A percentile compares a stretch with the other conserved stretches of the same genome.
phyloP scores from a whole-genome alignment of 92 coral and sea anemone genomes.

The Paramuricea clavata region DNA sequence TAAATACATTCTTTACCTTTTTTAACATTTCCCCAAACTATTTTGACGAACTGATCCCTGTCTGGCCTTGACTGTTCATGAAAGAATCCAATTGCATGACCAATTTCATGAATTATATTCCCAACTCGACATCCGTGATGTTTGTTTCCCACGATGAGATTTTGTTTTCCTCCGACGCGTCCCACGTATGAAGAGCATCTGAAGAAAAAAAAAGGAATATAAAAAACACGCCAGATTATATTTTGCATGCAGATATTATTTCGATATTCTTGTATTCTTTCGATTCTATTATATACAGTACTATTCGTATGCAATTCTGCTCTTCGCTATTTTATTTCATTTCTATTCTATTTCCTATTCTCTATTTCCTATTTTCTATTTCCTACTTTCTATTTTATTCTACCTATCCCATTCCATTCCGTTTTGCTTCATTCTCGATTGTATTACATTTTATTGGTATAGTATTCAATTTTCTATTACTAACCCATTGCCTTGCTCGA shows the following conservation, averaged over 20 bases:
- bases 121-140: constrained; percentile 82
- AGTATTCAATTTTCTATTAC: no score
- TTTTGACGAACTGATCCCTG: constrained; percentile 42
- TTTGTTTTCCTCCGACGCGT: constrained; percentile 86
- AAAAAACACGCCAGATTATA: neutral
- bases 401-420: no score
- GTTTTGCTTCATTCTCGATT: no score
- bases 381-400: no score
- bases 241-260: no score
- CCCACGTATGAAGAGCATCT: constrained; percentile 98
- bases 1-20: neutral
- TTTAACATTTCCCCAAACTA: neutral
- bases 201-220: neutral
- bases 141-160: constrained; percentile 82
- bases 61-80: constrained; percentile 98
- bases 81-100: constrained; percentile 93
- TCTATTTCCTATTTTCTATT: no score
- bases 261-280: no score
- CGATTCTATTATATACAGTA: no score
- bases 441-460: no score
- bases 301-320: neutral
- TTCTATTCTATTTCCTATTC: no score
- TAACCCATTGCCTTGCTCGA: constrained; percentile 90
- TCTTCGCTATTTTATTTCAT: no score
- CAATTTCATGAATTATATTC: constrained; percentile 94